Evolutionary conservation across 2,888 invertebrate genomes (phyloP).

Genomic region (Pachymerium ferrugineum): DNA sequence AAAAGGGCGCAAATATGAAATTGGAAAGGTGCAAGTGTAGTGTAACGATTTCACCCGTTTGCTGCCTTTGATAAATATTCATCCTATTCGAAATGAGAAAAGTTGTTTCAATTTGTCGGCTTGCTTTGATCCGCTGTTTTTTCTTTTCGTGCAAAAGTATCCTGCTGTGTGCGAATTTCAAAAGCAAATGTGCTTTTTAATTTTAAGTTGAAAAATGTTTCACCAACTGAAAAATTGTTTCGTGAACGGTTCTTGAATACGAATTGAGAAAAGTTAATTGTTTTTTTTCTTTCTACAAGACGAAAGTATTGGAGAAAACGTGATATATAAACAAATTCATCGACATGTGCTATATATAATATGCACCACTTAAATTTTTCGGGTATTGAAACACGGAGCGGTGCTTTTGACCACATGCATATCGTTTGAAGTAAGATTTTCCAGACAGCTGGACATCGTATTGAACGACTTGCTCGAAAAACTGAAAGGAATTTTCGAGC

Average conservation of each 20-base stretch:
- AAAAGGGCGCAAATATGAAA: too few relatives aligned
- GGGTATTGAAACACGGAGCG: too few relatives aligned
- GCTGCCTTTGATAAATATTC: slow-evolving; percentile 10
- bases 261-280: neutral
- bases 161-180: slow-evolving; percentile 1
- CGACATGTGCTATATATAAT: too few relatives aligned
- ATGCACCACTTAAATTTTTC: too few relatives aligned
- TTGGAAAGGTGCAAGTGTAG: neutral
- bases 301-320: too few relatives aligned
- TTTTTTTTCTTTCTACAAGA: neutral
- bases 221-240: neutral
- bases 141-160: neutral
- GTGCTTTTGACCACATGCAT: too few relatives aligned
- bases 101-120: slow-evolving; percentile 14
- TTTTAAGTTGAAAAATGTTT: neutral
- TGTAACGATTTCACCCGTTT: neutral
- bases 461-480: neutral
- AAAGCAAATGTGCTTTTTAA: slow-evolving; percentile 18
- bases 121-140: slow-evolving; percentile 1
- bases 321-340: too few relatives aligned
- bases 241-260: neutral
- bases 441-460: neutral
- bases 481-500: neutral
- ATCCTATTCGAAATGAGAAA: neutral
- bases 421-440: too few relatives aligned